Conservation (phyloP, 2,113 vertebrate genomes). For the Epinephelus fuscoguttatus region DNA sequence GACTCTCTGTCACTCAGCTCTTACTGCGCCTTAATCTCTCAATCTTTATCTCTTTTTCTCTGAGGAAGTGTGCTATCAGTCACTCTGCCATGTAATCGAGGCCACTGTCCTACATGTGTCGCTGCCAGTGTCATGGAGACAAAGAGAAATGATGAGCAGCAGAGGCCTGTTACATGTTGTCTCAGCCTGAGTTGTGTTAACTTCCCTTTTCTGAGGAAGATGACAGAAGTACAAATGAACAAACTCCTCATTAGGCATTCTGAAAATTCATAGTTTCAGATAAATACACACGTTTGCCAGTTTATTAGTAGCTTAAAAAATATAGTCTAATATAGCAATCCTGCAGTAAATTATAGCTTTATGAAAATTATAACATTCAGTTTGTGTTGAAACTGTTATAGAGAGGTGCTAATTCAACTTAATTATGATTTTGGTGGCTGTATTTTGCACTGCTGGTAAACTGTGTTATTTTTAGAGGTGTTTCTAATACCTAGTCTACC, state of each 20-base stretch:
- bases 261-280: background rate
- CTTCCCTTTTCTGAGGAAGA: conserved; percentile 39
- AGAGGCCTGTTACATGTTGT: background rate
- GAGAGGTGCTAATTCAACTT: background rate
- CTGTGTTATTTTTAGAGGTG: too few species aligned
- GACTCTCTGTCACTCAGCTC: conserved; percentile 31
- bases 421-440: background rate
- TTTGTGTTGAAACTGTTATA: background rate
- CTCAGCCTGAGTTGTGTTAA: background rate
- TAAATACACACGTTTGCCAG: background rate
- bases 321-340: background rate
- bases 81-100: conserved; percentile 48
- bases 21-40: conserved; percentile 24
- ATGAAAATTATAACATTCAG: background rate
- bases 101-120: conserved; percentile 47
- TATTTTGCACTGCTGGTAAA: background rate
- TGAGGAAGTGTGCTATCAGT: conserved; percentile 29
- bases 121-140: conserved; percentile 9
- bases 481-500: background rate
- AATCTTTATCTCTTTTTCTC: conserved; percentile 36
- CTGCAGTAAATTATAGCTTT: background rate
- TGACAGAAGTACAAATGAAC: background rate
- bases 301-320: background rate
- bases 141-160: conserved; percentile 28
- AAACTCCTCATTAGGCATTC: background rate